Evolutionary conservation across 2,888 invertebrate genomes (phyloP), one percentile per base, ranked within the genome.

Genomic region (Nineta flava): DNA sequence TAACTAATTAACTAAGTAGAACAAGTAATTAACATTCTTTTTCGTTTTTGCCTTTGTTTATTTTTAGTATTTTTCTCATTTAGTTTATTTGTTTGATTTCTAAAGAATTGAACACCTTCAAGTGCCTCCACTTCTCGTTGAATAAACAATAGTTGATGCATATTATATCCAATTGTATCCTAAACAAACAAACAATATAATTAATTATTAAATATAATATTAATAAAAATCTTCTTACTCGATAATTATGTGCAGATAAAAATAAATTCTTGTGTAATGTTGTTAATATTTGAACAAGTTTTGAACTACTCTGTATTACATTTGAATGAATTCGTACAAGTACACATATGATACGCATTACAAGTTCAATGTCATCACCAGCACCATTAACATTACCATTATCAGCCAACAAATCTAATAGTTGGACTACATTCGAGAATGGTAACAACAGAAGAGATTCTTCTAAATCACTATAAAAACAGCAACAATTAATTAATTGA

Each of bases 371-470:
- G 63, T 84, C 69, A 61, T 80, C 83, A 32, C 80, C 79, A 52
- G 77, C 73, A 43, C 73, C 70, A 19, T 19, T 4, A 19, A 4
- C 5, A 19, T 19, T 19, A 9, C 92, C 69, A 50, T 94, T 70
- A 6, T 68, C 62, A 0, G 85, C 81, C 53, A 95, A 66, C 59
- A 80, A 71, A 51, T 77, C 73, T 1, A 97, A 70, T 46, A 96
- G 71, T 47, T 87, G 82, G 59, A 83, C 79, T 1, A 90, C 88
- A 48, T 81, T 76, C 47, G 81, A 75, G 62, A 93, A 88, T 1
- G 95, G 92, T 42, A 97, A 67, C 10, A 94, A 70, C 1, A 95
- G 68, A 1, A 97, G 70, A 0, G 92, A 78, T 66, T 94, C 92
- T 66, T 96, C 93, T 53, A 97, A 67, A 61, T 96, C 94, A 62